Conservation (phyloP, 1,140 invertebrate genomes). For the Leptopilina boulardi region DNA sequence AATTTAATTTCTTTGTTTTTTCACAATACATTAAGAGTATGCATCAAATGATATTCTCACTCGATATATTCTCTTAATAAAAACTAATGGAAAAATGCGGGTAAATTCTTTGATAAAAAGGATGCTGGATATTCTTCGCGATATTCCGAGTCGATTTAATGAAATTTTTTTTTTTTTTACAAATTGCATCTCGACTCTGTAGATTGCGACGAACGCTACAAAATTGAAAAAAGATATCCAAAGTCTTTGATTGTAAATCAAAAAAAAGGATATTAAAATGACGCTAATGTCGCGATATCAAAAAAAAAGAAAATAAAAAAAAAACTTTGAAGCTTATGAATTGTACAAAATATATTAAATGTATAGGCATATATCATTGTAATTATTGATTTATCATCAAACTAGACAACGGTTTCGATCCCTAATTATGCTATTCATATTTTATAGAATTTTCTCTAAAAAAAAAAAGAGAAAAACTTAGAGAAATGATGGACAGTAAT, state of each 20-base stretch:
- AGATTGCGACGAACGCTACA: constrained; percentile 38
- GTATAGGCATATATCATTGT: constrained; percentile 51
- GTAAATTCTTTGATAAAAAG: background rate
- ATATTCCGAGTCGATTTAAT: constrained; percentile 46
- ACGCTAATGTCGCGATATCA: background rate
- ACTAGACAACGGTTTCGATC: constrained; percentile 37
- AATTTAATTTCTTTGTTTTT: background rate
- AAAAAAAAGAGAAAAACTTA: constrained; percentile 41
- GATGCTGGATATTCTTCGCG: constrained; percentile 36
- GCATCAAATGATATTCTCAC: background rate
- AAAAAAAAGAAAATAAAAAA: too few relatives aligned
- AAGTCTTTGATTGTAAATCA: constrained; percentile 48
- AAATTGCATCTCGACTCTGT: constrained; percentile 44
- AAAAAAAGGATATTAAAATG: constrained; percentile 32
- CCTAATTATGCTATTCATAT: constrained; percentile 58
- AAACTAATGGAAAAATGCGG: background rate
- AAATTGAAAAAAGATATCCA: background rate
- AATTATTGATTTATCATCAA: constrained; percentile 45
- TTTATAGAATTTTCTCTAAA: constrained; percentile 54
- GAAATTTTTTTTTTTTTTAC: too few relatives aligned
- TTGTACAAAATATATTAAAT: constrained; percentile 70
- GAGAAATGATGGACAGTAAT: constrained; percentile 37
- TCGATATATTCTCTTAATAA: background rate
- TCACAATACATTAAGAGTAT: background rate
- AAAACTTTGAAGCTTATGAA: constrained; percentile 65